phyloP scores from a whole-genome alignment of 2,113 vertebrate species.

The Lasiurus borealis region DNA sequence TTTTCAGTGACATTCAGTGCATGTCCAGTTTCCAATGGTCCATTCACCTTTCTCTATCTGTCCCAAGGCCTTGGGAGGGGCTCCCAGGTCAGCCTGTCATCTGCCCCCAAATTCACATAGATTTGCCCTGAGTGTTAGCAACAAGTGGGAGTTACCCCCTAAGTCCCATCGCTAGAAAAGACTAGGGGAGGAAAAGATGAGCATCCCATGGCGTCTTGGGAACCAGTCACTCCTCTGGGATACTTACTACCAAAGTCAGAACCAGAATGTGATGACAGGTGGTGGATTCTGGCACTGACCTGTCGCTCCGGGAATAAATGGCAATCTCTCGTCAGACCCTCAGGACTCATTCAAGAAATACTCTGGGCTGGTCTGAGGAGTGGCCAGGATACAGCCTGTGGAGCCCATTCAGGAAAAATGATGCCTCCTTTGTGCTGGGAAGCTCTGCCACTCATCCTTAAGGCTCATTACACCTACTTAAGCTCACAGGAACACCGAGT shows the following conservation, averaged over 20 bases:
- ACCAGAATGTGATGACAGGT: background rate
- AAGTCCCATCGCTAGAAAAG: background rate
- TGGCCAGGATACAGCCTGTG: background rate
- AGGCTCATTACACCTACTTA: slow-evolving; percentile 74
- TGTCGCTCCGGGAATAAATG: background rate
- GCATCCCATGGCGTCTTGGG: background rate
- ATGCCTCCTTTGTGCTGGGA: background rate
- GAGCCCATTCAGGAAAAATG: slow-evolving; percentile 63
- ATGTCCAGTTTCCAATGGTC: background rate
- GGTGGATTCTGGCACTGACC: background rate
- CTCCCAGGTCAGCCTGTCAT: background rate
- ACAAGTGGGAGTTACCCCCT: accelerated
- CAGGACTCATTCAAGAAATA: background rate
- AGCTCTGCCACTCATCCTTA: slow-evolving; percentile 43
- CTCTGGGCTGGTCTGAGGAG: background rate
- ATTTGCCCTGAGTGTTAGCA: background rate
- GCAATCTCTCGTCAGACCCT: slow-evolving; percentile 53
- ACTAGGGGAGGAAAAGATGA: background rate
- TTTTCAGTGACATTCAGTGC: background rate
- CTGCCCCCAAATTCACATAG: background rate
- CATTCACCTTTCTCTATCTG: background rate
- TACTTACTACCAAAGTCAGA: slow-evolving; percentile 2
- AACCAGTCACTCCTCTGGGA: background rate
- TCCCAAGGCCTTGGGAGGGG: background rate
- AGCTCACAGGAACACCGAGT: slow-evolving; percentile 65